Percentiles rank a stretch among this genome's conserved stretches.
Evolutionary conservation across 2,113 vertebrate genomes (phyloP).

Genomic region (Poeciliopsis occidentalis): DNA sequence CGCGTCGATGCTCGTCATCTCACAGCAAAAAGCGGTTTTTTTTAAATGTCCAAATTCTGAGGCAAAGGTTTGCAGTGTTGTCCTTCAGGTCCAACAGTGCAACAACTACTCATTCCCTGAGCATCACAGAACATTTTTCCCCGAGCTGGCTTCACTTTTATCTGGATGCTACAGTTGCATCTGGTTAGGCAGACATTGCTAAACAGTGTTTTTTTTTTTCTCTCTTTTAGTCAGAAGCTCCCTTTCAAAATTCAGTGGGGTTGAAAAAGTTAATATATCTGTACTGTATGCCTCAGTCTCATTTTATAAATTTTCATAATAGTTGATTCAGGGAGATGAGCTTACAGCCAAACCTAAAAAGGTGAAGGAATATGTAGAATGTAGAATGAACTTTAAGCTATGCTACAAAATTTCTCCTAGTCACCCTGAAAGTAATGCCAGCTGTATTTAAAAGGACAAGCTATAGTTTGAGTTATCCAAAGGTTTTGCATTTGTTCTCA

Average conservation of each 20-base stretch:
- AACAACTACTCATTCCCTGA: not conserved
- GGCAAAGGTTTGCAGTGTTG: constrained; percentile 15
- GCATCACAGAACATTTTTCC: not conserved
- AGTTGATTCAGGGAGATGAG: too few species aligned
- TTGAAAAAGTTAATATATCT: not conserved
- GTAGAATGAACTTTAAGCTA: too few species aligned
- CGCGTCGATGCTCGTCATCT: constrained; percentile 15
- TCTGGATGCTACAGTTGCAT: not conserved
- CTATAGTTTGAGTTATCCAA: too few species aligned
- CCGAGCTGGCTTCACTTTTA: not conserved
- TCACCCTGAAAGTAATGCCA: too few species aligned
- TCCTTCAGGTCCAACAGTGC: not conserved
- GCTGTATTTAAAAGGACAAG: too few species aligned
- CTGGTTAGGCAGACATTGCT: not conserved
- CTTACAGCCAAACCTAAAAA: too few species aligned
- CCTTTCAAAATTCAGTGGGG: not conserved
- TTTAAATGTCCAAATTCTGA: not conserved
- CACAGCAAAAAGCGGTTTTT: constrained; percentile 15
- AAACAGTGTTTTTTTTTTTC: not conserved
- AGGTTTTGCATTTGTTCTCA: too few species aligned
- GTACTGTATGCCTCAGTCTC: too few species aligned
- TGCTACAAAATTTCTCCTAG: too few species aligned
- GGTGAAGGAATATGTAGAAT: too few species aligned
- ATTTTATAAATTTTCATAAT: too few species aligned
- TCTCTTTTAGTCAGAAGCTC: too few species aligned